Evolutionary conservation across 2,888 invertebrate species (phyloP).

Genomic region (Acronicta psi): DNA sequence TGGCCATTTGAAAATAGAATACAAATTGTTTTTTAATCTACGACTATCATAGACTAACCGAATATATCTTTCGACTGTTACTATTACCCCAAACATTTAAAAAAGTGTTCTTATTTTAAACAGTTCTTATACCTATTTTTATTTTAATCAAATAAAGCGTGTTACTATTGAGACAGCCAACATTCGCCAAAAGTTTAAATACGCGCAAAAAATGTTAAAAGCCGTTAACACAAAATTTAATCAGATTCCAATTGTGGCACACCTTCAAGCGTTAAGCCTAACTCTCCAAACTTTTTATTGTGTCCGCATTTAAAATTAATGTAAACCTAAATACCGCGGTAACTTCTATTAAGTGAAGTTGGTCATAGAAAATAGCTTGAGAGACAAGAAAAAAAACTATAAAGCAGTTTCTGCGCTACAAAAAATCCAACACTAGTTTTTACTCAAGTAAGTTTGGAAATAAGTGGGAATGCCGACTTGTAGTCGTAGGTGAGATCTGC

Average conservation of each 20-base stretch:
- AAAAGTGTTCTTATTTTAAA: background rate
- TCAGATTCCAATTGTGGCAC: background rate
- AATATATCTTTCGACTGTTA: constrained; percentile 16
- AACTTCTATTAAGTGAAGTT: constrained; percentile 32
- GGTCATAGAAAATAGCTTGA: constrained; percentile 24
- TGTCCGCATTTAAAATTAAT: constrained; percentile 26
- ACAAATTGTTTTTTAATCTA: constrained; percentile 54
- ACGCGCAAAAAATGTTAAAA: too few relatives aligned
- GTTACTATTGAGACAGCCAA: constrained; percentile 4
- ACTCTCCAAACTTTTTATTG: constrained; percentile 4
- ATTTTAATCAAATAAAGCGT: constrained; percentile 10
- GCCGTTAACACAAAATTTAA: background rate
- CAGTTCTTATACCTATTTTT: background rate
- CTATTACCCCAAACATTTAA: background rate
- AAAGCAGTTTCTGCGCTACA: constrained; percentile 35
- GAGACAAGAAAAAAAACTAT: constrained; percentile 30
- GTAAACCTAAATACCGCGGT: constrained; percentile 29
- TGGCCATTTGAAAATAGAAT: constrained; percentile 58
- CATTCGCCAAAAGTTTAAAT: background rate
- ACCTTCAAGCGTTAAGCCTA: constrained; percentile 1
- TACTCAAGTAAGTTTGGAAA: constrained; percentile 55
- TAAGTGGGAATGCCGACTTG: constrained; percentile 56
- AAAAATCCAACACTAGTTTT: constrained; percentile 51
- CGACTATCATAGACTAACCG: constrained; percentile 24
- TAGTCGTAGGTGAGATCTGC: constrained; percentile 63